Conservation (phyloP, 1,140 invertebrate genomes). For the Polyergus mexicanus region DNA sequence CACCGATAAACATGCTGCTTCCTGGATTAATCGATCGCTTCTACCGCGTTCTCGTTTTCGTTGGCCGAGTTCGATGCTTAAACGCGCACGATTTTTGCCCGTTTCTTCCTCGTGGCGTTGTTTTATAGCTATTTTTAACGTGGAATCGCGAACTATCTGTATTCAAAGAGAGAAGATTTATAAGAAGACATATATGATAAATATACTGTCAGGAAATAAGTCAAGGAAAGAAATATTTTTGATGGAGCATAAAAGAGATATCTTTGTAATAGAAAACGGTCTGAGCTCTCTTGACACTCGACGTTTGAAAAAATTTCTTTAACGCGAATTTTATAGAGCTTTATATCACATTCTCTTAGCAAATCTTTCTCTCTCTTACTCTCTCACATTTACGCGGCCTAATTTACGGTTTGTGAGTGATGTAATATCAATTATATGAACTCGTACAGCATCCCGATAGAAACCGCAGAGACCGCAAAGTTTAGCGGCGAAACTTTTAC, state of each 20-base stretch:
- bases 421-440: background rate
- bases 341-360: background rate
- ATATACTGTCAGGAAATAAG: background rate
- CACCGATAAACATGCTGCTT: constrained; percentile 44
- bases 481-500: constrained; percentile 32
- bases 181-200: background rate
- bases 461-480: constrained; percentile 30
- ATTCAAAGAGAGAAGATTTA: background rate
- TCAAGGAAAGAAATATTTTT: background rate
- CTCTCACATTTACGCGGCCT: background rate
- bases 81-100: constrained; percentile 32
- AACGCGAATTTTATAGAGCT: constrained; percentile 8
- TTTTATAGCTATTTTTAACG: constrained; percentile 34
- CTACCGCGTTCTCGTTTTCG: constrained; percentile 43
- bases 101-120: background rate
- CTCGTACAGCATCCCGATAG: background rate
- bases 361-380: background rate
- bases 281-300: background rate
- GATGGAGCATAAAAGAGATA: background rate
- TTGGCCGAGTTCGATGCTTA: constrained; percentile 26
- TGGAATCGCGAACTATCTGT: constrained; percentile 9
- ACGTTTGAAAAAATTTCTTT: background rate
- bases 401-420: constrained; percentile 2
- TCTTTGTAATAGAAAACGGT: background rate
- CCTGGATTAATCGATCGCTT: constrained; percentile 47